Evolutionary conservation across 2,888 invertebrate species (phyloP), one percentile per base, ranked within the genome.

Genomic region (Halictus ligatus): DNA sequence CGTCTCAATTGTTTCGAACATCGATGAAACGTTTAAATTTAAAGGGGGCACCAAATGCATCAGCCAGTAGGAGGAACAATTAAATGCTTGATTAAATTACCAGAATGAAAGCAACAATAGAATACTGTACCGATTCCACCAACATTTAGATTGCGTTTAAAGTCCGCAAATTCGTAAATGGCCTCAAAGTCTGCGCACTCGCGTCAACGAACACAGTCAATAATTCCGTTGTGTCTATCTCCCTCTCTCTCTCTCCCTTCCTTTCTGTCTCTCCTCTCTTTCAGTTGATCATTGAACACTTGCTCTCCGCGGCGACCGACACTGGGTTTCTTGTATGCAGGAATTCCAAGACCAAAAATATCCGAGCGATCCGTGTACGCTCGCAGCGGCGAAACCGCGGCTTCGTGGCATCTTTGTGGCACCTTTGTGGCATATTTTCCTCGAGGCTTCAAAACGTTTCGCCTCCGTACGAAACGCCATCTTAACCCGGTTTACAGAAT

Each of bases 271-370:
- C 15, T 40, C 58, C 29, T 67, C 69, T 67, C 50, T 43, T 71
- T 67, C 35, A 43, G 75, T 58, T 81, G 71, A 54, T 54, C 50
- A 72, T 67, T 73, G 78, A 64, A 69, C 79, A 25, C 29, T 78
- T 54, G 67, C 73, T 71, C 87, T 80, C 81, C 67, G 83, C 69
- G 18, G 67, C 78, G 35, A 84, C 78, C 84, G 78, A 82, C 84
- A 60, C 80, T 25, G 78, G 83, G 75, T 85, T 85, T 83, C 81
- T 89, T 83, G 86, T 88, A 89, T 88, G 83, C 85, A 90, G 72
- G 84, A 90, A 89, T 90, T 90, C 86, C 87, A 79, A 83, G 83
- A 89, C 87, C 88, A 89, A 85, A 90, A 90, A 87, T 89, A 90
- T 71, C 84, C 82, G 82, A 87, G 75, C 85, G 85, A 84, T 87